Base-by-base conservation (phyloP, 2,888 invertebrate species). In the Dasypogon diadema region DNA sequence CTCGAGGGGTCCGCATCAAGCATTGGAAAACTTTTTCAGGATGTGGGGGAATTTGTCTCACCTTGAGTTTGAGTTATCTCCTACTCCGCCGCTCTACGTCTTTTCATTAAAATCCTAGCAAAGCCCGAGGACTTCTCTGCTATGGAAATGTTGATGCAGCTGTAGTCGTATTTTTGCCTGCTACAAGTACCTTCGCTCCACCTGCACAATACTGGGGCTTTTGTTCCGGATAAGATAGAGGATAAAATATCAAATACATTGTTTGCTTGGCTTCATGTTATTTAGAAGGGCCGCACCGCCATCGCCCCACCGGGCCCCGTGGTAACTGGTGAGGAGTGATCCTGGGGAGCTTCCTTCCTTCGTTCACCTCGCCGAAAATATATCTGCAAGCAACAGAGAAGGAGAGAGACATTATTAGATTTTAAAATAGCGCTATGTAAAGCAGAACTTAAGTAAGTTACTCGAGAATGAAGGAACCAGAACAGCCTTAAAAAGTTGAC, bases 201-300 rank as follows among this genome's bases (percentile, higher is more conserved):
- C 70, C 51, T 70, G 70, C 34, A 51, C n/a, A 34, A n/a, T 6
- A 12, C 12, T 46, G 70, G 10, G 8, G 65, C 18, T 54, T 54
- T 70, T 70, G 54, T 70, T 30, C 21, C 30, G 70, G 51, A 70
- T 70, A 54, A 54, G 70, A 34, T 46, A 18, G 70, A 54, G 70
- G 54, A 70, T 70, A 54, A 70, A 70, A 54, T 70, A 70, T 70
- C 70, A 70, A 54, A 70, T 70, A 70, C 70, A 70, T 70, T 70
- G 70, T 70, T 70, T 70, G 70, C 30, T 51, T 70, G 30, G 51
- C 54, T 70, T 70, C 70, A 34, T 70, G 48, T 51, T 48, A 70
- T 70, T 70, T 70, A 70, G 54, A 54, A 18, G 34, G 70, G 34
- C 54, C 34, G 18, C 54, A 30, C 70, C 22, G 18, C 46, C 30